phyloP scores from a whole-genome alignment of 2,113 vertebrate genomes.

The Campylomormyrus numenius region DNA sequence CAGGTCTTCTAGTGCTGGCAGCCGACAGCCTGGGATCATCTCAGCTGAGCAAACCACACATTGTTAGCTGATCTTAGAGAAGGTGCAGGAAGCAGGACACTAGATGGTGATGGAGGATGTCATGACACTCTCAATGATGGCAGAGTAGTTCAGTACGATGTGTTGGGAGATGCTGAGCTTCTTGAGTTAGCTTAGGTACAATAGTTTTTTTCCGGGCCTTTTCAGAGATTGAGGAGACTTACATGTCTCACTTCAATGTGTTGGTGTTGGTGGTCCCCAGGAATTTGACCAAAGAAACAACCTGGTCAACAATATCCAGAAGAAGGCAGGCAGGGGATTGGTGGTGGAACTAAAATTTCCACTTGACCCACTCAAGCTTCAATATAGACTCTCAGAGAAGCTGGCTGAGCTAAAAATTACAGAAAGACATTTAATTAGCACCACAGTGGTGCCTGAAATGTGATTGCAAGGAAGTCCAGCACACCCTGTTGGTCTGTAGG shows the following conservation, averaged over 20 bases:
- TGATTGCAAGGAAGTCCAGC: background rate
- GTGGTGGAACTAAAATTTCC: background rate
- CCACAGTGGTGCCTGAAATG: background rate
- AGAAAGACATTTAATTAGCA: background rate
- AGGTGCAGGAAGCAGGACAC: background rate
- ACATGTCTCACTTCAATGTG: background rate
- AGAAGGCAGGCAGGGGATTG: background rate
- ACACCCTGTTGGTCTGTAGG: background rate
- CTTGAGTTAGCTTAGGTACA: background rate
- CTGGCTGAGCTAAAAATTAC: background rate
- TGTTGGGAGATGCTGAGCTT: background rate
- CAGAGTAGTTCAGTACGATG: background rate
- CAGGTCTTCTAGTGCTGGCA: background rate
- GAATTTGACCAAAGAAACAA: too few species aligned
- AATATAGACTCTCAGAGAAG: background rate
- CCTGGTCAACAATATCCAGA: background rate
- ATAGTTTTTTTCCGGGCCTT: background rate
- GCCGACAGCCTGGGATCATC: background rate
- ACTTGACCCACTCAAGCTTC: background rate
- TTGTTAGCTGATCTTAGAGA: background rate
- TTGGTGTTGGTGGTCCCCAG: background rate
- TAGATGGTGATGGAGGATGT: background rate
- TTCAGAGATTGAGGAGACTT: background rate
- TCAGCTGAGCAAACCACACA: background rate
- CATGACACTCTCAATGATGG: background rate